These are phyloP conservation scores for Ormyrus labotus DNA, from an alignment of 2,888 invertebrate genomes.

Conservation along the genomic window DNA sequence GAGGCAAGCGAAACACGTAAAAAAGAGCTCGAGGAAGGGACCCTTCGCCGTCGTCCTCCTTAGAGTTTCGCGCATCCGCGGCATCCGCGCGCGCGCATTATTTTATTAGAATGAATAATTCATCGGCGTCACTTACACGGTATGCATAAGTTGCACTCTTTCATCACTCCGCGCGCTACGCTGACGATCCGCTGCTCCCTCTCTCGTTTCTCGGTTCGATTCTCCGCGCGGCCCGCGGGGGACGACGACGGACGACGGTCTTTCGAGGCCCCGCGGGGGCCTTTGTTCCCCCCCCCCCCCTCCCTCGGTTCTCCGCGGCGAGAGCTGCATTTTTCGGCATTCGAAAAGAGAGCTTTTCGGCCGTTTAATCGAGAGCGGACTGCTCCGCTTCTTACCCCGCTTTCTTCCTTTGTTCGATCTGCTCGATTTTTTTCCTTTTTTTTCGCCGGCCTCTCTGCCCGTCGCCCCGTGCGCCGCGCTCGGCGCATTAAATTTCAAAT, in stretches of 20 bases:
- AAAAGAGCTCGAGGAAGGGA: too few species aligned
- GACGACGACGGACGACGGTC: background rate
- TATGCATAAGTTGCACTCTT: conserved; percentile 73
- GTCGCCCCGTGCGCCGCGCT: background rate
- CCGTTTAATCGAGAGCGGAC: conserved; percentile 34
- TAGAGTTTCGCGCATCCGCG: conserved; percentile 43
- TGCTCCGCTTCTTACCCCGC: background rate
- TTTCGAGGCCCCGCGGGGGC: conserved; percentile 22
- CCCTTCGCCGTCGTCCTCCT: background rate
- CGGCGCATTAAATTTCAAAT: conserved; percentile 52
- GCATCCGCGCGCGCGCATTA: conserved; percentile 65
- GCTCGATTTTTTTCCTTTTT: background rate
- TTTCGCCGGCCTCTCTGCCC: background rate
- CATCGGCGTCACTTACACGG: conserved; percentile 74
- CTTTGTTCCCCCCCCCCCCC: conserved; percentile 25
- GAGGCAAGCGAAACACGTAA: background rate
- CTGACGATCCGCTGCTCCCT: background rate
- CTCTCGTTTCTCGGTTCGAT: conserved; percentile 43
- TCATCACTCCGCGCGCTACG: conserved; percentile 67
- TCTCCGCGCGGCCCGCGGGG: conserved; percentile 9
- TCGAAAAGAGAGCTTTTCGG: conserved; percentile 36
- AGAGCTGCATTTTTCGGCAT: conserved; percentile 52
- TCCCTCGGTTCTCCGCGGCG: background rate
- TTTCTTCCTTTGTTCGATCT: conserved; percentile 2
- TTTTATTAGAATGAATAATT: conserved; percentile 75